phyloP scores from a whole-genome alignment of 1,140 invertebrate species.

The Leptinotarsa lineolata region DNA sequence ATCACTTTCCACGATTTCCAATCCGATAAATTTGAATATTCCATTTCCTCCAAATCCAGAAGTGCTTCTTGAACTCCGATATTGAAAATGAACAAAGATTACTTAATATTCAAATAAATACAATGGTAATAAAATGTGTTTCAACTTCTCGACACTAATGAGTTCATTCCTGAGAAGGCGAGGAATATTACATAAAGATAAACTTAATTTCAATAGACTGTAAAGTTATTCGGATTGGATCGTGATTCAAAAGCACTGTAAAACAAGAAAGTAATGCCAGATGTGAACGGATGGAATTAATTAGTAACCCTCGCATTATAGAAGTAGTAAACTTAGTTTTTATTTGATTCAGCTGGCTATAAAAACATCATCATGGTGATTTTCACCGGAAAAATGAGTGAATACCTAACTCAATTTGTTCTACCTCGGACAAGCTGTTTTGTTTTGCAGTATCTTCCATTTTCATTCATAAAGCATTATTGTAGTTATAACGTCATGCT shows the following conservation, averaged over 20 bases:
- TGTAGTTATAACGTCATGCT: not conserved
- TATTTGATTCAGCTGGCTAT: not conserved
- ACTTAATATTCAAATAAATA: not conserved
- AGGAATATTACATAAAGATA: not conserved
- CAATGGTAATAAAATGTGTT: slow-evolving; percentile 3
- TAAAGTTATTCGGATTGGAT: not conserved
- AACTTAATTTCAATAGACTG: not conserved
- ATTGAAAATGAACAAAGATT: not conserved
- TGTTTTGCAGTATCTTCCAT: not conserved
- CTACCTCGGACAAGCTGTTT: not conserved
- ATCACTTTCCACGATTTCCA: not conserved
- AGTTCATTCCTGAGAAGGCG: not conserved
- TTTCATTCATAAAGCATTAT: not conserved
- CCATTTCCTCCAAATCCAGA: not conserved
- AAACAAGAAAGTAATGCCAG: slow-evolving; percentile 5
- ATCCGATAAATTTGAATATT: not conserved
- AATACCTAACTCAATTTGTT: not conserved
- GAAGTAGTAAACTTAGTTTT: not conserved
- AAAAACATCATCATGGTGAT: not conserved
- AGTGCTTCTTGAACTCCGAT: not conserved
- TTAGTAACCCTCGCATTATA: not conserved
- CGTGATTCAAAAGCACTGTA: not conserved
- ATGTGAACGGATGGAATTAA: not conserved
- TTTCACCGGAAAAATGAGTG: not conserved
- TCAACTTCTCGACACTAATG: not conserved